Percentiles rank a stretch among this genome's conserved stretches.
Conservation (phyloP, 2,113 vertebrate species). For the Rattus rattus region DNA sequence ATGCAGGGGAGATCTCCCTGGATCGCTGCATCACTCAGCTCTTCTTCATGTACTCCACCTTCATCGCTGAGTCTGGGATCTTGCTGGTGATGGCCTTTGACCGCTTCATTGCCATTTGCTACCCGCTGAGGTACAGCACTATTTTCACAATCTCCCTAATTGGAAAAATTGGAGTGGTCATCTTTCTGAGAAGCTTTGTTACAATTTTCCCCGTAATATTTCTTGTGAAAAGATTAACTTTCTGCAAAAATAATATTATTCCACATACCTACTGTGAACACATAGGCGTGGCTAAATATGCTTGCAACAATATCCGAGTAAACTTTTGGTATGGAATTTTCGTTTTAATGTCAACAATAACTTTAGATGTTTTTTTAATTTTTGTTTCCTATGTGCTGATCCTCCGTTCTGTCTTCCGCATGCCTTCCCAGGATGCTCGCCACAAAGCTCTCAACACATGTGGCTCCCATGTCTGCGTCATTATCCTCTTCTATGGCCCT, state of each 20-base stretch:
- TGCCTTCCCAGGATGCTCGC: constrained; percentile 39
- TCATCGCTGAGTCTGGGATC: constrained; percentile 68
- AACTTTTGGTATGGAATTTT: constrained; percentile 70
- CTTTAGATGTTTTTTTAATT: constrained; percentile 61
- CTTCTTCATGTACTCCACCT: constrained; percentile 52
- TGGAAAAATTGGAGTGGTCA: not conserved
- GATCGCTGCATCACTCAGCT: constrained; percentile 68
- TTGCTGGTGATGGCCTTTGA: constrained; percentile 78
- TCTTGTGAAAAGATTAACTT: constrained; percentile 62
- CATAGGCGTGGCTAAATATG: constrained; percentile 38
- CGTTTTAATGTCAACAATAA: not conserved
- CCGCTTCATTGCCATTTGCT: constrained; percentile 58
- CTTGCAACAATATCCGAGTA: constrained; percentile 24
- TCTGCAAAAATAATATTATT: constrained; percentile 54
- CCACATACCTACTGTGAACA: constrained; percentile 53
- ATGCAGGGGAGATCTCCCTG: constrained; percentile 56
- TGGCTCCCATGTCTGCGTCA: constrained; percentile 53
- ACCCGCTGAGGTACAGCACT: constrained; percentile 43
- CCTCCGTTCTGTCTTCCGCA: constrained; percentile 40
- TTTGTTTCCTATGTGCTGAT: constrained; percentile 59
- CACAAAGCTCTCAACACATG: constrained; percentile 72
- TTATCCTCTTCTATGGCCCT: constrained; percentile 69
- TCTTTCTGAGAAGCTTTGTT: constrained; percentile 39
- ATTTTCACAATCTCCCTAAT: constrained; percentile 1
- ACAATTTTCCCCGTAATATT: constrained; percentile 43